A percentile compares a stretch with the other conserved stretches of the same genome.
Conservation (phyloP, 2,797 vertebrate genomes). For the Dermochelys coriacea region DNA sequence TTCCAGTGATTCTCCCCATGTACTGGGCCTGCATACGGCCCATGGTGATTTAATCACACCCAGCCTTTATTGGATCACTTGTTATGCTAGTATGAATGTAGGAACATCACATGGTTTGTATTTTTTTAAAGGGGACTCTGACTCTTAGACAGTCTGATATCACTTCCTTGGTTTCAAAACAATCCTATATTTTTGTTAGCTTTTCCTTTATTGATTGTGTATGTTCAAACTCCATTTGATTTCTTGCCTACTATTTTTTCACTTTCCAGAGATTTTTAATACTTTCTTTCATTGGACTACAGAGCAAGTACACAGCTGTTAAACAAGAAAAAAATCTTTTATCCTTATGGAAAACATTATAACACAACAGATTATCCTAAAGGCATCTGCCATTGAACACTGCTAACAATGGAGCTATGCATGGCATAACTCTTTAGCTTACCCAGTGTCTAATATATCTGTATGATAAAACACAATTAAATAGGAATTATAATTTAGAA, state of each 20-base stretch:
- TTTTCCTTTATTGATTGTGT: neutral
- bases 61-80: neutral
- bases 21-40: fast-evolving
- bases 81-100: neutral
- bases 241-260: neutral
- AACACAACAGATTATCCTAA: neutral
- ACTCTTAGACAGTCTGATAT: neutral
- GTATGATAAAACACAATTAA: slow-evolving; percentile 38
- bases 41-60: neutral
- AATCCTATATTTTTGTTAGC: neutral
- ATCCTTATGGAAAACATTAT: neutral
- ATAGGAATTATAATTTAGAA: slow-evolving; percentile 37
- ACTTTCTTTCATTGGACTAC: neutral
- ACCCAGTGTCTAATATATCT: neutral
- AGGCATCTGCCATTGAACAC: neutral
- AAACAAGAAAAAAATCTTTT: neutral
- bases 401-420: neutral
- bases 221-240: neutral
- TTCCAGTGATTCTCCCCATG: neutral
- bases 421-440: neutral
- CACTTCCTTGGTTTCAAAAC: neutral
- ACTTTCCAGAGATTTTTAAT: neutral
- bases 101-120: neutral
- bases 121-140: neutral
- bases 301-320: neutral